A percentile compares a stretch with the other conserved stretches of the same genome.
Conservation (phyloP, 2,888 invertebrate genomes). For the Patella depressa region DNA sequence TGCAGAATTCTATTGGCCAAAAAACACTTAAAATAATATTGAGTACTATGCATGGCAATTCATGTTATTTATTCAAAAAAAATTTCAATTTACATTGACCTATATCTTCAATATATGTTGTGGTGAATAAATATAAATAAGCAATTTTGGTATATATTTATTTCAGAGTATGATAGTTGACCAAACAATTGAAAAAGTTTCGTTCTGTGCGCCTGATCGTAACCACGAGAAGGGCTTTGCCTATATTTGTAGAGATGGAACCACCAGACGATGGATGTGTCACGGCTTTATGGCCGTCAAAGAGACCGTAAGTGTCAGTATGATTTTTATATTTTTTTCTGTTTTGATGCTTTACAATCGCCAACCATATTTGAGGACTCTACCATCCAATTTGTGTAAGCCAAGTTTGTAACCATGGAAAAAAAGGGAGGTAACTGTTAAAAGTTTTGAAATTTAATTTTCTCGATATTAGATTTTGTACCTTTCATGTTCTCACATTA, state of each 20-base stretch:
- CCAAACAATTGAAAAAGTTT: constrained; percentile 99
- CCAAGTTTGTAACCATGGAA: not conserved
- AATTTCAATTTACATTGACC: no score
- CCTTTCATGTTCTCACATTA: not conserved
- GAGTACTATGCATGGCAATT: no score
- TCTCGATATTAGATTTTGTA: not conserved
- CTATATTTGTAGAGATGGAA: constrained; percentile 98
- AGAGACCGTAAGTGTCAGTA: constrained; percentile 80
- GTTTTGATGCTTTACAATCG: constrained; percentile 6
- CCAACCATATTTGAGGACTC: constrained; percentile 9
- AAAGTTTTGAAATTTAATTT: not conserved
- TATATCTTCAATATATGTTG: no score
- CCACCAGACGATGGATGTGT: constrained; percentile 99
- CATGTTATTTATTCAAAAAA: no score
- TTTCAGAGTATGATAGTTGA: constrained; percentile 92
- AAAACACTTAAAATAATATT: no score
- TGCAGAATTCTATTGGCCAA: no score
- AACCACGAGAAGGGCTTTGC: constrained; percentile 98
- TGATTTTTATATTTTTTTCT: constrained; percentile 32
- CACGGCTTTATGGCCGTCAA: constrained; percentile 97
- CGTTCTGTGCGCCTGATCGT: constrained; percentile 99
- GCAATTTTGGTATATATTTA: constrained; percentile 14
- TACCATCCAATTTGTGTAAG: not conserved
- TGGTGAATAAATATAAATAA: no score
- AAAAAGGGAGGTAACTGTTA: constrained; percentile 9